phyloP scores from a whole-genome alignment of 2,888 invertebrate species.

The Hemithea aestivaria region DNA sequence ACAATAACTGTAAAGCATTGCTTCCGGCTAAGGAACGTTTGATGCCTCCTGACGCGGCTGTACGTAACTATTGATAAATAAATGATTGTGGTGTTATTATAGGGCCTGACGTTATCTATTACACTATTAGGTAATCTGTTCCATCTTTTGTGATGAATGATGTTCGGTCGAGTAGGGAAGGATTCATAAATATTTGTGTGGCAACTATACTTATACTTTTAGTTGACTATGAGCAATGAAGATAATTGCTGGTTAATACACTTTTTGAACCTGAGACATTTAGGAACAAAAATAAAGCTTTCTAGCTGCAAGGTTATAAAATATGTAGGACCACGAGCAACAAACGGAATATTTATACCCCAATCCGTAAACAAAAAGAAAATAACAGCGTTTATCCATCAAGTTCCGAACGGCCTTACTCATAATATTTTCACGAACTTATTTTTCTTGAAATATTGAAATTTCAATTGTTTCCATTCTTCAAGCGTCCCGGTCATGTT shows the following conservation, averaged over 20 bases:
- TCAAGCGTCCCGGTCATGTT: conserved; percentile 41
- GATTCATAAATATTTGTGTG: too few relatives aligned
- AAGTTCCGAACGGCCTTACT: conserved; percentile 23
- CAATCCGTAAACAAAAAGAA: conserved; percentile 7
- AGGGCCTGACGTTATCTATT: conserved; percentile 3
- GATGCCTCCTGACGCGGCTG: conserved; percentile 46
- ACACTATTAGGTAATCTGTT: conserved; percentile 4
- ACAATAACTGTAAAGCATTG: conserved; percentile 59
- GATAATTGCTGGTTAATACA: too few relatives aligned
- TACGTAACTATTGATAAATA: conserved; percentile 22
- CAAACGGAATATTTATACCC: background rate
- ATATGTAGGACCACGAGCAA: too few relatives aligned
- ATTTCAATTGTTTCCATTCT: conserved; percentile 71
- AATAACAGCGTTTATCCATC: conserved; percentile 14
- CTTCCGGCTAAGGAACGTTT: conserved; percentile 61
- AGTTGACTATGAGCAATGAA: too few relatives aligned
- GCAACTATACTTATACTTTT: too few relatives aligned
- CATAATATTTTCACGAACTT: conserved; percentile 45
- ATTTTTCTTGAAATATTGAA: conserved; percentile 67
- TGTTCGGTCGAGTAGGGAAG: too few relatives aligned
- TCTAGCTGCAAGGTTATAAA: too few relatives aligned
- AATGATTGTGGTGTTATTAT: conserved; percentile 17
- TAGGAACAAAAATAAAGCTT: too few relatives aligned
- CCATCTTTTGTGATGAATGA: background rate
- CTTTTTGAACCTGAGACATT: too few relatives aligned